Evolutionary conservation across 2,113 vertebrate genomes (phyloP).

Genomic region (western clawed frog (Xenopus tropicalis)): UCB_Xtro_10.0 CM004452.2:14661501-14662000

Average conservation of each 20-base stretch:
- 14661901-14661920: constrained; percentile 24
- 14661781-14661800: not conserved
- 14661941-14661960: constrained; percentile 34
- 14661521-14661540: too few relatives aligned
- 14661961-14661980: not conserved
- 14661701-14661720: constrained; percentile 15
- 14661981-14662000: constrained; percentile 2
- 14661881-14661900: constrained; percentile 5
- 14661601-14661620: not conserved
- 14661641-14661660: constrained; percentile 21
- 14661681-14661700: not conserved
- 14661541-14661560: too few relatives aligned
- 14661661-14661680: constrained; percentile 28
- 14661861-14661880: not conserved
- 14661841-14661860: too few relatives aligned
- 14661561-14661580: too few relatives aligned
- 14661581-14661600: not conserved
- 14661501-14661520: too few relatives aligned
- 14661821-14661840: too few relatives aligned
- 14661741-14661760: not conserved
- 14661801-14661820: not conserved
- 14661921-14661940: constrained; percentile 29
- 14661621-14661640: constrained; percentile 28
- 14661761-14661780: not conserved
- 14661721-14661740: not conserved